Evolutionary conservation across 2,113 vertebrate genomes (phyloP), one percentile per base, ranked within the genome.

Genomic region (Stegostoma tigrinum): DNA sequence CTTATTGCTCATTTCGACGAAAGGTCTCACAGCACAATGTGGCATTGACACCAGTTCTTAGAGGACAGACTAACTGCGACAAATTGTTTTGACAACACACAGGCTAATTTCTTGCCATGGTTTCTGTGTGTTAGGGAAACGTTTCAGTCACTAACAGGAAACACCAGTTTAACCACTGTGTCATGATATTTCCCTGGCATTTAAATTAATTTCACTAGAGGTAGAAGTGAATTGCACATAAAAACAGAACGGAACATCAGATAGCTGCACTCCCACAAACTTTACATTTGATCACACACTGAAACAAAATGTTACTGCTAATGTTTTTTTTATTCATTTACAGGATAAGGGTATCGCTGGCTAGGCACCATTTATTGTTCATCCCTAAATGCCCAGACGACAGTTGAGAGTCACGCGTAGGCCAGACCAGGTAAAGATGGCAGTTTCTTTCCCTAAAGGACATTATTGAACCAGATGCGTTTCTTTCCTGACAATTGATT

Each of bases 51-150:
- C 8, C 19, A 45, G 94, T 4, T 30, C 45, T 72, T 7, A 21
- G 94, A 52, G 42, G 94, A 48, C 68, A 95, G 24, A 27, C 42
- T 95, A 75, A 48, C 72, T 48, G 67, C 14, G 68, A 48, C 42
- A 48, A 95, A 95, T 34, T 95, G 94, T 95, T 95, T 72, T 95
- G 94, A 45, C 68, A 95, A 95, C 94, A 95, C 45, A 52, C 68
- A 17, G 67, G 94, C 45, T 42, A 95, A 45, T 34, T 70, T 45
- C 68, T 95, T 95, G 24, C 68, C 42, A 72, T 52, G 67, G 38
- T 72, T 72, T 52, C 90, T 27, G n/a, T 48, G 24, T 94, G 42
- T 94, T 94, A 45, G 66, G 87, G 91, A 94, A 48, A 68, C 23
- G 66, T 94, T 94, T 95, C 67, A 70, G 68, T 72, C 27, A 95